These are phyloP conservation scores for Spodoptera litura DNA, from an alignment of 1,140 invertebrate species.

Conservation along the genomic window DNA sequence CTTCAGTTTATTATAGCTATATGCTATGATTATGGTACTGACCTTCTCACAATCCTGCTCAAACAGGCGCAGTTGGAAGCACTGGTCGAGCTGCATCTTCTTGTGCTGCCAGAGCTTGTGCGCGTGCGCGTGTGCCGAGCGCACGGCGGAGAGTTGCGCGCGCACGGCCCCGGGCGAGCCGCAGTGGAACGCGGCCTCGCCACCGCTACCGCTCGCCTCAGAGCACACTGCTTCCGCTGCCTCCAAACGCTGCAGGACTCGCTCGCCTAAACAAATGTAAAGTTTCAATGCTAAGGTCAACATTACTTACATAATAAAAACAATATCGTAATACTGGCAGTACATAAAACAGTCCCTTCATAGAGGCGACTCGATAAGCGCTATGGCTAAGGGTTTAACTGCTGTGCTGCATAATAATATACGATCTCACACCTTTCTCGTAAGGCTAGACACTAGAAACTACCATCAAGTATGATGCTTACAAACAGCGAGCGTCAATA, in stretches of 20 bases:
- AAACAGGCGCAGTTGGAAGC: constrained; percentile 97
- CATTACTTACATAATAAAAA: background rate
- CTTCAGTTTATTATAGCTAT: too few species aligned
- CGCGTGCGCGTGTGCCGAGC: constrained; percentile 95
- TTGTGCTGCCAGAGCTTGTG: constrained; percentile 97
- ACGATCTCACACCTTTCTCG: too few species aligned
- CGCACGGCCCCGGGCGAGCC: constrained; percentile 77
- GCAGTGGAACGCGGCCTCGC: constrained; percentile 84
- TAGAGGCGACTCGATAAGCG: too few species aligned
- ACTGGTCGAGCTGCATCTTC: constrained; percentile 97
- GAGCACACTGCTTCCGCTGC: constrained; percentile 74
- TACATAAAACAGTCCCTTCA: too few species aligned
- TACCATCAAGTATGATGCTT: too few species aligned
- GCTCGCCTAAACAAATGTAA: constrained; percentile 78
- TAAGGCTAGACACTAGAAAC: too few species aligned
- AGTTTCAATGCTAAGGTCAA: background rate
- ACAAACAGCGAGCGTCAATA: too few species aligned
- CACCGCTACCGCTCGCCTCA: constrained; percentile 80
- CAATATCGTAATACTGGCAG: background rate
- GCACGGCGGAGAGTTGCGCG: constrained; percentile 83
- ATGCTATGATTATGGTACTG: background rate
- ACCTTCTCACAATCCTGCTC: constrained; percentile 99
- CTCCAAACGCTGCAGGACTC: constrained; percentile 84
- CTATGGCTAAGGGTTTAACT: too few species aligned
- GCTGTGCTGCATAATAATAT: too few species aligned